Conservation (phyloP, 2,888 invertebrate species). For the Cinara cedri region DNA sequence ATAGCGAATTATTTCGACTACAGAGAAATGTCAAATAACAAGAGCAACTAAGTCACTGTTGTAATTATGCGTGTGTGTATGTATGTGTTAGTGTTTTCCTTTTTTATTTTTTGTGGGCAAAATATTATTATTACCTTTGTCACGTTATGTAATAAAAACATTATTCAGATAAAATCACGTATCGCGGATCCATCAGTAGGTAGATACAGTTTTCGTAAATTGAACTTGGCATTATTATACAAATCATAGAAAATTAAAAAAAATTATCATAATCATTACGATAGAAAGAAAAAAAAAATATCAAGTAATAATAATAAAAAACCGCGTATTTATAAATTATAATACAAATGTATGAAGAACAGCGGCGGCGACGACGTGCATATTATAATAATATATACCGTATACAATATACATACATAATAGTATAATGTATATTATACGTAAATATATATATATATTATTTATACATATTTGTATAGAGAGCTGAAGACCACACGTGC, state of each 20-base stretch:
- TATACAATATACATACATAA: neutral
- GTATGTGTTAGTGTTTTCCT: no score
- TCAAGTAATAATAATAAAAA: neutral
- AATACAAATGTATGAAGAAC: no score
- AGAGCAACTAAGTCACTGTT: no score
- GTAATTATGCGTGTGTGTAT: no score
- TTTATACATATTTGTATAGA: neutral
- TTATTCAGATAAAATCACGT: no score
- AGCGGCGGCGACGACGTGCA: neutral
- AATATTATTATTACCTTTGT: no score
- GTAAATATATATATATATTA: neutral
- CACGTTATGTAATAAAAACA: no score
- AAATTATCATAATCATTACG: neutral
- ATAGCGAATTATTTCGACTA: no score
- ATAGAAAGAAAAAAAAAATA: no score
- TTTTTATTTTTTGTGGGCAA: no score
- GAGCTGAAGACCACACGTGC: slow-evolving; percentile 43
- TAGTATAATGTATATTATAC: neutral
- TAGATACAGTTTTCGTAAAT: neutral
- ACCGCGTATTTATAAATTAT: neutral
- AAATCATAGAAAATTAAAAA: neutral
- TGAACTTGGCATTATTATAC: neutral
- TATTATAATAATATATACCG: slow-evolving; percentile 13
- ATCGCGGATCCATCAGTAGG: no score
- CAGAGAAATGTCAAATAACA: no score